Percentiles rank a stretch among this genome's conserved stretches.
Conservation (phyloP, 2,113 vertebrate species). For the Hydropotes inermis region DNA sequence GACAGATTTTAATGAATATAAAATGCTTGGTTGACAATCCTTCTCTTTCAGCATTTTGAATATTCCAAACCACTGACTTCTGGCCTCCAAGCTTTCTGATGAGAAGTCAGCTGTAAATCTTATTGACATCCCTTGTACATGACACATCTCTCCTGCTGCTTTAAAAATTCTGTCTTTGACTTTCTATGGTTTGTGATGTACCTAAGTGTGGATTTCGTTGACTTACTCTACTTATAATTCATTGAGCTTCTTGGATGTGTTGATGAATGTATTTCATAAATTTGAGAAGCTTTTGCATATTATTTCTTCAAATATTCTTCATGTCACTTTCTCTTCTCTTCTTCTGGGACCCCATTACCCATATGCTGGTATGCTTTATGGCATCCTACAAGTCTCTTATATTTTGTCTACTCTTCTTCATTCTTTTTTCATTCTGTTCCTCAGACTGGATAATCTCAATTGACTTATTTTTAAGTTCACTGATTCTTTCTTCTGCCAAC, state of each 20-base stretch:
- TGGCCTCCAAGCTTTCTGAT: background rate
- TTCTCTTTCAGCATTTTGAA: background rate
- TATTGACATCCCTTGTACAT: background rate
- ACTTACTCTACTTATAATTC: background rate
- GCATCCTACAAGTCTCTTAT: background rate
- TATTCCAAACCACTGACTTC: background rate
- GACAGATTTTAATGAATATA: background rate
- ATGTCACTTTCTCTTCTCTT: background rate
- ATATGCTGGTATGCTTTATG: background rate
- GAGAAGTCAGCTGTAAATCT: background rate
- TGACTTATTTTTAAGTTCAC: background rate
- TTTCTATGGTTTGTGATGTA: background rate
- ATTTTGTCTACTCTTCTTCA: background rate
- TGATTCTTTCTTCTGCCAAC: background rate
- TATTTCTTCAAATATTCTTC: background rate
- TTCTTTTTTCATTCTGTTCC: background rate
- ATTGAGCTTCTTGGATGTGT: background rate
- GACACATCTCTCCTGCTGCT: conserved; percentile 5
- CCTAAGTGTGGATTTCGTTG: background rate
- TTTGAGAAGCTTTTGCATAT: background rate
- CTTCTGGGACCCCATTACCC: background rate
- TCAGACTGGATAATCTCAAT: background rate
- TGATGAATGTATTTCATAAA: background rate
- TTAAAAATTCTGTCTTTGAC: conserved; percentile 3
- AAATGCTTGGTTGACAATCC: conserved; percentile 1